These are phyloP conservation scores for Drosophila quadrilineata DNA, from an alignment of 1,140 invertebrate genomes.

Conservation along the genomic window DNA sequence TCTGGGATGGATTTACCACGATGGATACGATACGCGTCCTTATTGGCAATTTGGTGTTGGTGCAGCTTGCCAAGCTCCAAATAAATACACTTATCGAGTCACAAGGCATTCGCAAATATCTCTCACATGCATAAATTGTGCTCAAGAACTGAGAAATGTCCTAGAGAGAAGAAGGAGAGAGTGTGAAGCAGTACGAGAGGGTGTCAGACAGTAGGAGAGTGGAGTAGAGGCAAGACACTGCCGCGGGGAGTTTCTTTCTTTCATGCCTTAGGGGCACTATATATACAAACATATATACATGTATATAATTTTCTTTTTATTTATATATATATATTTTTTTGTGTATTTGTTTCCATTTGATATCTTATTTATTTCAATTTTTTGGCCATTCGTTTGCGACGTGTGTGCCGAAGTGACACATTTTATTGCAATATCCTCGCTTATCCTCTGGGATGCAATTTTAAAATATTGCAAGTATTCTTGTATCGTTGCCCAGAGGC, in stretches of 20 bases:
- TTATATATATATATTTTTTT: no score
- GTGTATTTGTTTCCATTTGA: constrained; percentile 55
- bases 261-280: no score
- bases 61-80: constrained; percentile 56
- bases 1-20: no score
- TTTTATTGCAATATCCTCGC: constrained; percentile 59
- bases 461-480: constrained; percentile 61
- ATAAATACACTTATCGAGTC: constrained; percentile 73
- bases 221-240: constrained; percentile 17
- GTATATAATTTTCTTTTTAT: no score
- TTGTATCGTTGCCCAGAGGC: constrained; percentile 23
- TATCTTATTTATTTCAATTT: constrained; percentile 79
- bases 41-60: constrained; percentile 57
- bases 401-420: constrained; percentile 63
- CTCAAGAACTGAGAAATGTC: background rate
- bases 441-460: constrained; percentile 65
- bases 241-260: no score
- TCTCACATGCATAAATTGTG: constrained; percentile 65
- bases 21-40: no score
- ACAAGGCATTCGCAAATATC: constrained; percentile 63
- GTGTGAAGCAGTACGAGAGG: background rate
- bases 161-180: background rate
- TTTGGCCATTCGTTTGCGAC: constrained; percentile 62
- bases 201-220: background rate
- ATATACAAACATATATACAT: no score